These are phyloP conservation scores for Oryctes rhinoceros DNA, from an alignment of 1,140 invertebrate genomes.

Conservation along the genomic window DNA sequence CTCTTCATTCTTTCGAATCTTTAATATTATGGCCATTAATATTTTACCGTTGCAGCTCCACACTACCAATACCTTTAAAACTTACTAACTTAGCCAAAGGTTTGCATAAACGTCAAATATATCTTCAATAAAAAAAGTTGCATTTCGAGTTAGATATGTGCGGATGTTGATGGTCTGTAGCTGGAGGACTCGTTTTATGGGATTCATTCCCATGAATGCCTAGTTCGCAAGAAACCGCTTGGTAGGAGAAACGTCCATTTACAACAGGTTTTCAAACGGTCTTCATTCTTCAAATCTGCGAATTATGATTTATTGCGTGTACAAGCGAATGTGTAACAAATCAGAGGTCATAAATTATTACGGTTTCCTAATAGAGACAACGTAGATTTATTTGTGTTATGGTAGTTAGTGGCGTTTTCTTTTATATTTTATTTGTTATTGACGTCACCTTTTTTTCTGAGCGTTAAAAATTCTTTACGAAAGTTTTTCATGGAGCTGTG, in stretches of 20 bases:
- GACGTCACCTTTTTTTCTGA: not conserved
- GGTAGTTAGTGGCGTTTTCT: not conserved
- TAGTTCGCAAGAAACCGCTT: not conserved
- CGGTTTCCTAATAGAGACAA: constrained; percentile 38
- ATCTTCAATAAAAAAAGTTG: constrained; percentile 28
- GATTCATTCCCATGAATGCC: constrained; percentile 31
- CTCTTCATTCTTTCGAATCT: no score
- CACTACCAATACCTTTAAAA: not conserved
- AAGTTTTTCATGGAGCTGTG: not conserved
- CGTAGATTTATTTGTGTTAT: constrained; percentile 35
- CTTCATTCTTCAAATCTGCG: constrained; percentile 39
- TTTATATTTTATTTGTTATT: constrained; percentile 19
- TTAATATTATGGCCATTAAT: no score
- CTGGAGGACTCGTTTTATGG: constrained; percentile 38
- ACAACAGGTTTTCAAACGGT: constrained; percentile 42
- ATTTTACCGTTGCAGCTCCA: no score
- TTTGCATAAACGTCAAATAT: constrained; percentile 26
- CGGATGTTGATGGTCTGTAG: constrained; percentile 25
- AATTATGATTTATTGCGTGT: constrained; percentile 36
- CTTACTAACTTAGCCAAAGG: not conserved
- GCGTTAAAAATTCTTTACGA: not conserved
- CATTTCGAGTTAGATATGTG: constrained; percentile 9
- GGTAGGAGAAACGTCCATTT: constrained; percentile 20
- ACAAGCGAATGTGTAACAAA: constrained; percentile 38
- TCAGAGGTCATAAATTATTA: constrained; percentile 33